Conservation (phyloP, 2,113 vertebrate species). For the Dolichotis patagonum region DNA sequence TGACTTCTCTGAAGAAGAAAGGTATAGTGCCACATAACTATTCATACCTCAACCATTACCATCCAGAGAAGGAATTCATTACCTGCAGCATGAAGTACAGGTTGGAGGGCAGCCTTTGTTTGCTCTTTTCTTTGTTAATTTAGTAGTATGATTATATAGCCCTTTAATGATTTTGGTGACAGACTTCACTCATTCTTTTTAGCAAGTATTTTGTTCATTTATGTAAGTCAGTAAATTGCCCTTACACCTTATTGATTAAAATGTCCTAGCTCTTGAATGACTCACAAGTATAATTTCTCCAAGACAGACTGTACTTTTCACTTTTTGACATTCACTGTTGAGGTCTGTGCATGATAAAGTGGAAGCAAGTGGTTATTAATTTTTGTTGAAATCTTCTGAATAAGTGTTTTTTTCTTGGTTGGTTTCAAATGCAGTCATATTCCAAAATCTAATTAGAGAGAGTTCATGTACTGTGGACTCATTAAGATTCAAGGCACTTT, state of each 20-base stretch:
- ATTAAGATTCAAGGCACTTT: conserved; percentile 77
- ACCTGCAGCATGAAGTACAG: background rate
- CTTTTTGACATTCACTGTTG: conserved; percentile 53
- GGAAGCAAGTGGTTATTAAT: conserved; percentile 71
- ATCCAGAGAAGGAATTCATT: background rate
- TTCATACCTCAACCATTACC: background rate
- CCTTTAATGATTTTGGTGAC: background rate
- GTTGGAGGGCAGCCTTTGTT: background rate
- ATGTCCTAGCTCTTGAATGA: conserved; percentile 75
- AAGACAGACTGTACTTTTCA: conserved; percentile 66
- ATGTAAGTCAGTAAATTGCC: conserved; percentile 75
- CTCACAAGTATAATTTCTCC: conserved; percentile 63
- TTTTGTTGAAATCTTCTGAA: conserved; percentile 71
- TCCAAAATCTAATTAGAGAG: conserved; percentile 81
- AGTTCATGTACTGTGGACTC: conserved; percentile 67
- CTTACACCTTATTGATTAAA: conserved; percentile 81
- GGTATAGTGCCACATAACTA: background rate
- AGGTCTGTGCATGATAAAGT: conserved; percentile 72
- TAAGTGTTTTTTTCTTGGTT: conserved; percentile 78
- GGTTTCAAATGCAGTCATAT: conserved; percentile 77
- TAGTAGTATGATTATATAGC: conserved; percentile 57
- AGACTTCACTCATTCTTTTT: conserved; percentile 72
- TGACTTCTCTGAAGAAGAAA: background rate
- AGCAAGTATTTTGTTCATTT: conserved; percentile 66
- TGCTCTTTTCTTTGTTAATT: background rate